A percentile compares a stretch with the other conserved stretches of the same genome.
Conservation (phyloP, 2,888 invertebrate genomes). For the Dynastes hyllus region DNA sequence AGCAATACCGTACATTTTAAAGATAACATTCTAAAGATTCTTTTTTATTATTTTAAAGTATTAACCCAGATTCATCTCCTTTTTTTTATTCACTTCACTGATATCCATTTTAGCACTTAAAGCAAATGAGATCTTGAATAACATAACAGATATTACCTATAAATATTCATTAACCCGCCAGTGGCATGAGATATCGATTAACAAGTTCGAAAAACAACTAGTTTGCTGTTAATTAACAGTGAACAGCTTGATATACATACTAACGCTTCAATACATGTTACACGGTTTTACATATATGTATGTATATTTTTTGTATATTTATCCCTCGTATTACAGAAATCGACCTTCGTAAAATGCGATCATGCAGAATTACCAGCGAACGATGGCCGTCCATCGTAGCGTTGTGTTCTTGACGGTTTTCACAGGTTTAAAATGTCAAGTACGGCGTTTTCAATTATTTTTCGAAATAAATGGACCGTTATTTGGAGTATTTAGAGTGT, state of each 20-base stretch:
- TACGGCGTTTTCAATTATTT: not conserved
- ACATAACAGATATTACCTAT: conserved; percentile 16
- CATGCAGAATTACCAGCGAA: not conserved
- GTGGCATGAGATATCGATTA: not conserved
- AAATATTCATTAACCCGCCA: conserved; percentile 4
- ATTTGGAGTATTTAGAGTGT: too few relatives aligned
- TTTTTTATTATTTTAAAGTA: not conserved
- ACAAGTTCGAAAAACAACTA: not conserved
- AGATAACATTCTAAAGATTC: not conserved
- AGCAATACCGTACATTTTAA: not conserved
- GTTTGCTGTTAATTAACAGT: not conserved
- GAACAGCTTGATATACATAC: not conserved
- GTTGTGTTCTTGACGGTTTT: not conserved
- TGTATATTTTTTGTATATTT: not conserved
- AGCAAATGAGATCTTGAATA: not conserved
- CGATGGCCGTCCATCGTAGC: not conserved
- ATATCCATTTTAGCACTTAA: not conserved
- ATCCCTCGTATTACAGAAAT: not conserved
- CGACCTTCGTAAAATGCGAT: not conserved
- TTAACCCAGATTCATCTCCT: not conserved
- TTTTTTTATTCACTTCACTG: not conserved
- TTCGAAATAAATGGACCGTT: not conserved
- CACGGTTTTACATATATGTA: not conserved
- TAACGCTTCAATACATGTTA: not conserved
- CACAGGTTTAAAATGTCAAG: conserved; percentile 1